Conservation (phyloP, 2,888 invertebrate species). For the Thera britannica region DNA sequence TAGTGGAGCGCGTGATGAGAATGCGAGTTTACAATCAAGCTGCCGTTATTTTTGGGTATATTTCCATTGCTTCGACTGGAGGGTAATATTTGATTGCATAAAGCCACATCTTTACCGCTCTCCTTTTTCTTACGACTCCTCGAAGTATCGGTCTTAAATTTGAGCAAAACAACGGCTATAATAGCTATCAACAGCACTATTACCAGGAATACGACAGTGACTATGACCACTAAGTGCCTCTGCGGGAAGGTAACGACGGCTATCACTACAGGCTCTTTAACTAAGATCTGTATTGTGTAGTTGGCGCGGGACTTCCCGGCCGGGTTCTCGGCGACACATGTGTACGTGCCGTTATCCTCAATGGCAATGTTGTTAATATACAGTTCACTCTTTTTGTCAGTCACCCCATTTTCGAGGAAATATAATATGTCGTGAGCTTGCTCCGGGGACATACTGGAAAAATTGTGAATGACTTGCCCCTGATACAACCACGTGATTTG, state of each 20-base stretch:
- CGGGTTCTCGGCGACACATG: conserved; percentile 93
- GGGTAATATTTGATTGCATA: conserved; percentile 83
- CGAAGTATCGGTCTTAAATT: conserved; percentile 77
- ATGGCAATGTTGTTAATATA: conserved; percentile 90
- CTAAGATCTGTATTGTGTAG: conserved; percentile 90
- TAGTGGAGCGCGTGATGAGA: conserved; percentile 85
- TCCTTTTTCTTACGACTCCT: conserved; percentile 83
- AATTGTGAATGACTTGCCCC: conserved; percentile 91
- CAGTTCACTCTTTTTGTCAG: conserved; percentile 91
- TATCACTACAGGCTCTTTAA: conserved; percentile 89
- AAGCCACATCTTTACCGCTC: conserved; percentile 86
- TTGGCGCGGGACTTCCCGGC: conserved; percentile 92
- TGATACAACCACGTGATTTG: conserved; percentile 93
- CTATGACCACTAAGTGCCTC: conserved; percentile 88
- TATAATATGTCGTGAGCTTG: conserved; percentile 89
- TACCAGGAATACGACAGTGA: conserved; percentile 87
- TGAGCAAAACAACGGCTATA: conserved; percentile 86
- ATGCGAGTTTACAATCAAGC: conserved; percentile 82
- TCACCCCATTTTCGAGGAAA: conserved; percentile 89
- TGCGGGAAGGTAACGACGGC: conserved; percentile 88
- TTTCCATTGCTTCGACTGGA: conserved; percentile 77
- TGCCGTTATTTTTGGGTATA: conserved; percentile 83
- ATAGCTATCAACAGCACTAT: conserved; percentile 87
- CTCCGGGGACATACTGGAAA: conserved; percentile 87
- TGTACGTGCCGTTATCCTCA: conserved; percentile 94